Conservation (phyloP, 2,888 invertebrate species). For the Stictocephala bisonia region DNA sequence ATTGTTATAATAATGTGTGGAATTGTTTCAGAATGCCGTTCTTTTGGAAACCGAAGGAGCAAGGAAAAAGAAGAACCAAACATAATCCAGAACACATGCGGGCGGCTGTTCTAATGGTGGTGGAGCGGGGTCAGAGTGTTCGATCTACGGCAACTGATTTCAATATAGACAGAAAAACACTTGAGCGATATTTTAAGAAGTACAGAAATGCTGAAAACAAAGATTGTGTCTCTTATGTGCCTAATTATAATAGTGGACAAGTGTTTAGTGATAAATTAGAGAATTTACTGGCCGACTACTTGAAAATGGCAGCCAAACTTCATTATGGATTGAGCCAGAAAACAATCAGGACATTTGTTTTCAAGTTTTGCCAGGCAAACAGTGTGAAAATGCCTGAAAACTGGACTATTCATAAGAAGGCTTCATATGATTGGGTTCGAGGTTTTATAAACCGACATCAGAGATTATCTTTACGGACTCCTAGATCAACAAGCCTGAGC, state of each 20-base stretch:
- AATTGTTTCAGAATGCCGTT: conserved; percentile 10
- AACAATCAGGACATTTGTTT: conserved; percentile 2
- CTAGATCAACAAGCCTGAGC: conserved; percentile 25
- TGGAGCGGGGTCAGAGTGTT: neutral
- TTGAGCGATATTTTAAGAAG: neutral
- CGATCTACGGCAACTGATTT: neutral
- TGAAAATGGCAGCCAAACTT: conserved; percentile 4
- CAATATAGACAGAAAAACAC: neutral
- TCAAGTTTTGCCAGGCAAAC: neutral
- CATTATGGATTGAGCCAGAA: conserved; percentile 22
- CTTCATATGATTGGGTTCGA: conserved; percentile 28
- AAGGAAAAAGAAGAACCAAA: neutral
- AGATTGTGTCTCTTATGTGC: neutral
- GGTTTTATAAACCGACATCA: neutral
- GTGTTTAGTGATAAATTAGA: neutral
- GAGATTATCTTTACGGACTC: neutral
- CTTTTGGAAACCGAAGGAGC: neutral
- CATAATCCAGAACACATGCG: neutral
- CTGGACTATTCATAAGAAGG: conserved; percentile 5
- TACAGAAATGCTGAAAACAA: neutral
- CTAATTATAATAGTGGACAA: neutral
- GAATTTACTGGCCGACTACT: neutral
- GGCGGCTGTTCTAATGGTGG: neutral
- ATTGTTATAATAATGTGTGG: neutral
- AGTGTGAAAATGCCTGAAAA: conserved; percentile 19